Evolutionary conservation across 2,113 vertebrate species (phyloP).

Genomic region (Anarrhichthys ocellatus): DNA sequence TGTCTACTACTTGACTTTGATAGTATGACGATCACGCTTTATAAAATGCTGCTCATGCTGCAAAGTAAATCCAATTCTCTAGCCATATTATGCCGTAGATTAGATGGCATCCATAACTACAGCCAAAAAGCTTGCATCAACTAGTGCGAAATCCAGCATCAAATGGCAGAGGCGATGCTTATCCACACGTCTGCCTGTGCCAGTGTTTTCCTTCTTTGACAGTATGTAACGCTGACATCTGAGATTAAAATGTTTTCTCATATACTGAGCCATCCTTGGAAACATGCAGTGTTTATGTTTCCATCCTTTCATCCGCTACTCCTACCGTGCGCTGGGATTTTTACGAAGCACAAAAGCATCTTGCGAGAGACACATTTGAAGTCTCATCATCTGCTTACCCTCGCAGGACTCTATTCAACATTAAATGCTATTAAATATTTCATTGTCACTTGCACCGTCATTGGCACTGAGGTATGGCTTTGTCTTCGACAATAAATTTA

Average conservation of each 20-base stretch:
- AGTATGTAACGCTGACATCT: conserved; percentile 58
- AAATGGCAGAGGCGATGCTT: conserved; percentile 43
- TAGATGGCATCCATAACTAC: conserved; percentile 55
- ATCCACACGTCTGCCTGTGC: conserved; percentile 40
- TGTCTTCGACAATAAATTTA: conserved; percentile 3
- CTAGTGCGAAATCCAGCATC: conserved; percentile 44
- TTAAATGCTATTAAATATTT: conserved; percentile 67
- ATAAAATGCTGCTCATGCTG: neutral
- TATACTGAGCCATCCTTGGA: conserved; percentile 47
- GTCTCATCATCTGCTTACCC: conserved; percentile 47
- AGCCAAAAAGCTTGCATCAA: conserved; percentile 36
- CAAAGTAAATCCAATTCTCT: conserved; percentile 32
- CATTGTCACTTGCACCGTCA: conserved; percentile 54
- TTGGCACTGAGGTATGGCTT: conserved; percentile 50
- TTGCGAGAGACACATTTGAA: conserved; percentile 47
- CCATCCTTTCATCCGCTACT: conserved; percentile 57
- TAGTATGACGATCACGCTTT: conserved; percentile 6
- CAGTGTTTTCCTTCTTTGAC: conserved; percentile 47
- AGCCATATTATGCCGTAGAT: conserved; percentile 25
- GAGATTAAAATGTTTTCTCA: conserved; percentile 62
- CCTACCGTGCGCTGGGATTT: conserved; percentile 50
- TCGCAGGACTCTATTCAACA: conserved; percentile 54
- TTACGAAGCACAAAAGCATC: conserved; percentile 44
- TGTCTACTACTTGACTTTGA: neutral
- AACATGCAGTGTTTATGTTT: conserved; percentile 66